Evolutionary conservation across 2,797 vertebrate species (phyloP).

Genomic region (Phaenicophaeus curvirostris): DNA sequence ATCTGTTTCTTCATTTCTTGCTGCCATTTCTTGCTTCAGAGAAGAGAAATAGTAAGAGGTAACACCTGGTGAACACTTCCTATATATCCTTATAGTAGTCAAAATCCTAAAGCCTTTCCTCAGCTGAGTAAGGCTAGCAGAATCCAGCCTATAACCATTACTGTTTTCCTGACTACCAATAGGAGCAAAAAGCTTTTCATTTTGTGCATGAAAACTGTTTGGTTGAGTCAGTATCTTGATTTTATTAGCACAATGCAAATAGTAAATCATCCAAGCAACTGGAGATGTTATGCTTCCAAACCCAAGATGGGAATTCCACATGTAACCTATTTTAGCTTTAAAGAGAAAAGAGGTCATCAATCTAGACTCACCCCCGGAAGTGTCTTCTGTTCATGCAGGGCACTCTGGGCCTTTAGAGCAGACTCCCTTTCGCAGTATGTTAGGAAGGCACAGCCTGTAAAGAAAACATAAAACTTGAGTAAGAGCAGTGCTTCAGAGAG

Average conservation of each 20-base stretch:
- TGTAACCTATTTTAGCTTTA: neutral
- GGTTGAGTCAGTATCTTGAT: neutral
- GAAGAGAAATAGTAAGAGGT: neutral
- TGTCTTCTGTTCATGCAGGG: constrained; percentile 86
- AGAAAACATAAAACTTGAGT: constrained; percentile 14
- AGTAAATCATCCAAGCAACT: neutral
- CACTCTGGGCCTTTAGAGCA: constrained; percentile 85
- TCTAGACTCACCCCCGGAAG: constrained; percentile 82
- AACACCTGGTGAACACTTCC: neutral
- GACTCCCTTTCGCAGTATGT: constrained; percentile 87
- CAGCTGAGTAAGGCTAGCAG: neutral
- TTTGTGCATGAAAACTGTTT: neutral
- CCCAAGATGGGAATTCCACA: neutral
- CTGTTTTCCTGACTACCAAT: neutral
- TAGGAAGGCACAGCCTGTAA: constrained; percentile 85
- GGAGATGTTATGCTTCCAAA: neutral
- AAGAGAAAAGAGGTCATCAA: neutral
- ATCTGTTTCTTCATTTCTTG: constrained; percentile 19
- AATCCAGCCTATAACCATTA: neutral
- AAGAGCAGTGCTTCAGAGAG: neutral
- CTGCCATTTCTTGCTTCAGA: neutral
- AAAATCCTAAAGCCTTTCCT: neutral
- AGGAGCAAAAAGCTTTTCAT: neutral
- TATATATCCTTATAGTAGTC: neutral
- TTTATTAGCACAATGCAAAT: neutral